Conservation (phyloP, 2,888 invertebrate genomes). For the Ceriagrion tenellum region DNA sequence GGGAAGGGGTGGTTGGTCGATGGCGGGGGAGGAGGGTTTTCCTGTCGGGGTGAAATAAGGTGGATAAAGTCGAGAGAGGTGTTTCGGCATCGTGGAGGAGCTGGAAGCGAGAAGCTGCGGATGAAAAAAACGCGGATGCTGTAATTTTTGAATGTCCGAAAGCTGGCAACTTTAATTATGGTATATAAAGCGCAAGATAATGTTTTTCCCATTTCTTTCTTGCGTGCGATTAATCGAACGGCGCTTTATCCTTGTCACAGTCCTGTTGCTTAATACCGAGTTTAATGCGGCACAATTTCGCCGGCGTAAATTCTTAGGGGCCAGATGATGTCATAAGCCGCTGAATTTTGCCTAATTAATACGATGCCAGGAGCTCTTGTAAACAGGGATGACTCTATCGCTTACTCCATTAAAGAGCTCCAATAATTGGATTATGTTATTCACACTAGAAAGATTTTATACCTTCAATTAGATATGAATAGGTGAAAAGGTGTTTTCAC, state of each 20-base stretch:
- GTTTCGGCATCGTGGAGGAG: background rate
- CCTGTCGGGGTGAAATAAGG: background rate
- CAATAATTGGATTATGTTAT: no score
- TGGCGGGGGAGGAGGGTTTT: background rate
- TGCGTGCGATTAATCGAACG: background rate
- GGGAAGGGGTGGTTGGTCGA: background rate
- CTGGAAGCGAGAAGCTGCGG: background rate
- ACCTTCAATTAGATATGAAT: no score
- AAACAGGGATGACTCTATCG: background rate
- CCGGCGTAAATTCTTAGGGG: background rate
- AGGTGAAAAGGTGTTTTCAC: no score
- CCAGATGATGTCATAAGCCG: background rate
- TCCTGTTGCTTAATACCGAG: background rate
- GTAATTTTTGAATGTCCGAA: background rate
- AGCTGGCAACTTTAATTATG: background rate
- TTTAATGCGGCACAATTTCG: background rate
- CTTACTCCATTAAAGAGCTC: no score
- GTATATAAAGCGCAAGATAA: background rate
- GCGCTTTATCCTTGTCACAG: background rate
- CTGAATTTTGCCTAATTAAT: background rate
- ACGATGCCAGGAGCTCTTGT: background rate
- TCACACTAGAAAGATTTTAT: no score
- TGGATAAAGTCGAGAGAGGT: constrained; percentile 4
- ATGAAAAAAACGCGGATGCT: background rate
- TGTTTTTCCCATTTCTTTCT: background rate